A percentile compares a stretch with the other conserved stretches of the same genome.
Evolutionary conservation across 2,113 vertebrate genomes (phyloP).

Genomic region (Geothlypis trichas): DNA sequence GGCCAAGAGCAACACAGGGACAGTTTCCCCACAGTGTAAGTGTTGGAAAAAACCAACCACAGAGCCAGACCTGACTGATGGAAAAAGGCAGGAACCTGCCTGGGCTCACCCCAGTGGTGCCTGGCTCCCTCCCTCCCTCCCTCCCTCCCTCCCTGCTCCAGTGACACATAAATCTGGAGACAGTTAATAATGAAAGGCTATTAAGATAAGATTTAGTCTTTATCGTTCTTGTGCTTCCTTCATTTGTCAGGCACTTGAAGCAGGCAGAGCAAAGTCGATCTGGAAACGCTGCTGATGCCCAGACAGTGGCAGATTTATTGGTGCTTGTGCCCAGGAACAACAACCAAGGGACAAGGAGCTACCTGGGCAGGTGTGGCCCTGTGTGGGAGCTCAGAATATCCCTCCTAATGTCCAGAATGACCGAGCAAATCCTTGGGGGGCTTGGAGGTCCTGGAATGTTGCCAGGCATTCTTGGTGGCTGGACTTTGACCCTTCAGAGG

Average conservation of each 20-base stretch:
- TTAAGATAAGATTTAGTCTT: constrained; percentile 47
- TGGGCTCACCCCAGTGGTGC: background rate
- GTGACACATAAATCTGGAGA: constrained; percentile 3
- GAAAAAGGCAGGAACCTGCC: background rate
- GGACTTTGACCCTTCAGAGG: no score
- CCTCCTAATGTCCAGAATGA: no score
- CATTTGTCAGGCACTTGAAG: background rate
- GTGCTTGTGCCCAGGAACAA: background rate
- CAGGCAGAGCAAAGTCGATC: background rate
- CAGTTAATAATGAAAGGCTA: constrained; percentile 26
- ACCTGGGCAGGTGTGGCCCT: background rate
- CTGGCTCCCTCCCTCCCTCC: background rate
- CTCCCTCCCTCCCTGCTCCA: background rate
- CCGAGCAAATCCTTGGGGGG: no score
- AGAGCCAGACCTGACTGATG: background rate
- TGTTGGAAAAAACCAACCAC: background rate
- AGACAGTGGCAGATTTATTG: background rate
- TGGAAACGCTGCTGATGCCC: background rate
- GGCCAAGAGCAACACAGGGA: background rate
- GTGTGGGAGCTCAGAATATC: no score
- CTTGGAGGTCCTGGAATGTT: no score
- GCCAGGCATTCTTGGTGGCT: no score
- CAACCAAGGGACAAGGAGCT: background rate
- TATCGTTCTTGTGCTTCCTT: background rate
- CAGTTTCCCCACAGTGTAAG: accelerated